A percentile compares a stretch with the other conserved stretches of the same genome.
Evolutionary conservation across 2,113 vertebrate species (phyloP).

Genomic region (Clarias gariepinus): DNA sequence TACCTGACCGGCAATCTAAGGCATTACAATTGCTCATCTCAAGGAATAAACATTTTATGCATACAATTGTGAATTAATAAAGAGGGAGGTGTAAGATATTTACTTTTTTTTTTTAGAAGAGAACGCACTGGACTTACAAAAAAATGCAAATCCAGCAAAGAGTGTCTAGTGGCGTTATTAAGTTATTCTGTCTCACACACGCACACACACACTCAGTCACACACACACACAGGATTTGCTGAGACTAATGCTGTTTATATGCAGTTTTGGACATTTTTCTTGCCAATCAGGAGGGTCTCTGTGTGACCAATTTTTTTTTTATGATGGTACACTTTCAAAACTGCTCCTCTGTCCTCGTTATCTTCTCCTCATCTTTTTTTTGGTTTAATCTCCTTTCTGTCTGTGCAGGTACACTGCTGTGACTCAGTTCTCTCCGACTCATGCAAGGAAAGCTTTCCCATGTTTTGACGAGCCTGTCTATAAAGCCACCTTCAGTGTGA

Average conservation of each 20-base stretch:
- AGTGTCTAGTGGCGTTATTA: not conserved
- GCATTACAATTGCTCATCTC: too few relatives aligned
- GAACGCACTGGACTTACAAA: not conserved
- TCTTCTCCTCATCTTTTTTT: not conserved
- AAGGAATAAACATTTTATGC: not conserved
- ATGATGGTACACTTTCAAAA: not conserved
- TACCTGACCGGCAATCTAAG: too few relatives aligned
- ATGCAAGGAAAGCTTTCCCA: conserved; percentile 96
- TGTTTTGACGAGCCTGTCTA: conserved; percentile 97
- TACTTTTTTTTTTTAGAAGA: too few relatives aligned
- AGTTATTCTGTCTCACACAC: not conserved
- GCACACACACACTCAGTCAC: not conserved
- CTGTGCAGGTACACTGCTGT: conserved; percentile 66
- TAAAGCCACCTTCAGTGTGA: conserved; percentile 96
- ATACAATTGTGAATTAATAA: not conserved
- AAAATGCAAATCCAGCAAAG: not conserved
- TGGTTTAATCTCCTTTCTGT: too few relatives aligned
- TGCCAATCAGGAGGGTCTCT: not conserved
- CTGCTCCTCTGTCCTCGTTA: not conserved
- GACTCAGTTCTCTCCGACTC: conserved; percentile 95
- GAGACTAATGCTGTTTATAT: not conserved
- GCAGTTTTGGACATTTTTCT: not conserved
- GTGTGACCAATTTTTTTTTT: not conserved
- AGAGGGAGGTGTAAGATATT: too few relatives aligned
- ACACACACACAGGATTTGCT: not conserved